These are phyloP conservation scores for Mastomys coucha DNA, from an alignment of 2,113 vertebrate genomes.

Conservation along the genomic window DNA sequence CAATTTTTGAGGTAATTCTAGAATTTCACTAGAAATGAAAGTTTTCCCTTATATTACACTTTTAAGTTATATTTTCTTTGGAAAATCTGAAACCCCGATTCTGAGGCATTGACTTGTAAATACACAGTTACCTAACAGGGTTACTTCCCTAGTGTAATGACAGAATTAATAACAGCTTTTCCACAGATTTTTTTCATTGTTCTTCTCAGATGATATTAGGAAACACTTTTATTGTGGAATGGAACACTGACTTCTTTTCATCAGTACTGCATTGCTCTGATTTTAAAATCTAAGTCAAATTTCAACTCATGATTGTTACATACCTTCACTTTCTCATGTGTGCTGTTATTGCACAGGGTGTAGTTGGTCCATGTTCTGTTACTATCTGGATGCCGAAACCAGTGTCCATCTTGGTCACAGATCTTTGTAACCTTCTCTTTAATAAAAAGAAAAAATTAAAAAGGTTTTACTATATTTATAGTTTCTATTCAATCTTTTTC, in stretches of 20 bases:
- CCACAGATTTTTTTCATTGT: not conserved
- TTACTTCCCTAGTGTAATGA: not conserved
- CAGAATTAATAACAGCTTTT: not conserved
- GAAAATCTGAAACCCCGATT: not conserved
- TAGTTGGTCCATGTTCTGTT: slow-evolving; percentile 98
- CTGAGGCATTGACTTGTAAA: slow-evolving; percentile 55
- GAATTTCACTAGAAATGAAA: not conserved
- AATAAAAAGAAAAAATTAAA: slow-evolving; percentile 47
- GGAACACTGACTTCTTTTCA: not conserved
- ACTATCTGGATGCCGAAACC: slow-evolving; percentile 96
- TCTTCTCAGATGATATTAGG: slow-evolving; percentile 14
- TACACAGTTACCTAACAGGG: not conserved
- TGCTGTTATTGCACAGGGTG: slow-evolving; percentile 92
- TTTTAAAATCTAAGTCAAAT: not conserved
- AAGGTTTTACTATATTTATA: not conserved
- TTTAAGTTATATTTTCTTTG: slow-evolving; percentile 58
- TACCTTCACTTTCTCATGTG: slow-evolving; percentile 93
- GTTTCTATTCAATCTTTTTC: not conserved
- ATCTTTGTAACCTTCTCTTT: slow-evolving; percentile 97
- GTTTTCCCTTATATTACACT: not conserved
- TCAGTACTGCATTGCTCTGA: too few species aligned
- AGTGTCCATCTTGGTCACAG: slow-evolving; percentile 92
- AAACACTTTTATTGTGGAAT: not conserved
- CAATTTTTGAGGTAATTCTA: slow-evolving; percentile 18
- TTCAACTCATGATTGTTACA: not conserved